Conservation (phyloP, 2,113 vertebrate genomes). For the Erythrocercus mccallii region DNA sequence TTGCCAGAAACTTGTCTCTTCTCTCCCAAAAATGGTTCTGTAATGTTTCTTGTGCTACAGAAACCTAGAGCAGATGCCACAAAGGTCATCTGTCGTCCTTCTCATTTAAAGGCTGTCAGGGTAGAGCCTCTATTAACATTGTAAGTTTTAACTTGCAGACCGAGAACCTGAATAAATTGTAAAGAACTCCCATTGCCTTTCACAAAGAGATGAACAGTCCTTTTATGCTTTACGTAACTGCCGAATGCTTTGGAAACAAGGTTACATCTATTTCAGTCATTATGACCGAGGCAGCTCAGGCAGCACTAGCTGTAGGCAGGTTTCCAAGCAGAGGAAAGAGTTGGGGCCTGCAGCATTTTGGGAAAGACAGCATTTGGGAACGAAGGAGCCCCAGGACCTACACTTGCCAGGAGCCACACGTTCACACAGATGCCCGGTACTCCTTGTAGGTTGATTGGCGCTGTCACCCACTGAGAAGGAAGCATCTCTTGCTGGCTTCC, state of each 20-base stretch:
- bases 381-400: not conserved
- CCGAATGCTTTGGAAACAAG: conserved; percentile 1
- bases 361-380: conserved; percentile 5
- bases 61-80: not conserved
- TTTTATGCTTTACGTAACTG: conserved; percentile 11
- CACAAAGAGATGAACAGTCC: not conserved
- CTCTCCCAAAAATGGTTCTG: not conserved
- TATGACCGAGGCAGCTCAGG: not conserved
- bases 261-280: conserved; percentile 17
- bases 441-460: not conserved
- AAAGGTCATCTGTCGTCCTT: not conserved
- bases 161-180: not conserved
- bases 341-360: not conserved
- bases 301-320: not conserved
- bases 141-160: conserved; percentile 1
- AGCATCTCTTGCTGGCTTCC: conserved; percentile 34
- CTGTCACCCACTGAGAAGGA: not conserved
- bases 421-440: not conserved
- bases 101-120: conserved; percentile 1
- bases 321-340: conserved; percentile 21
- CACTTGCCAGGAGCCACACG: not conserved
- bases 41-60: not conserved
- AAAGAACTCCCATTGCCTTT: conserved; percentile 16
- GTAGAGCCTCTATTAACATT: not conserved
- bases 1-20: not conserved